A percentile compares a stretch with the other conserved stretches of the same genome.
Conservation (phyloP, 2,797 vertebrate genomes). For the Crenuchus spilurus region DNA sequence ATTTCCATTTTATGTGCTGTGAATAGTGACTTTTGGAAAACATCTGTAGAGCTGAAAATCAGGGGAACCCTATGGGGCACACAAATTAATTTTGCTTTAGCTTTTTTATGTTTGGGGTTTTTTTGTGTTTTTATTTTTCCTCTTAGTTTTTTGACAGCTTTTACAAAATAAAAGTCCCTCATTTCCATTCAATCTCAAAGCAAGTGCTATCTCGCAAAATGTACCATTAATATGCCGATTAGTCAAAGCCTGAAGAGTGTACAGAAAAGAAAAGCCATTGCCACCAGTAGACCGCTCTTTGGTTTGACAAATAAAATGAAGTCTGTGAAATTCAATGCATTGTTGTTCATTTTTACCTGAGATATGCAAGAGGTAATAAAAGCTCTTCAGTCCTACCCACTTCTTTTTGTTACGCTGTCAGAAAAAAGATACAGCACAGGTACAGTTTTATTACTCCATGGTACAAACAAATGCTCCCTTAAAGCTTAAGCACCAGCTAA, state of each 20-base stretch:
- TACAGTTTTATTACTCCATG: no score
- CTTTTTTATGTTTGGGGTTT: slow-evolving; percentile 48
- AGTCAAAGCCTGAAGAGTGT: slow-evolving; percentile 72
- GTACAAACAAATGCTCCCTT: no score
- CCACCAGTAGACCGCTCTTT: slow-evolving; percentile 75
- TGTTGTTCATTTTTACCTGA: background rate
- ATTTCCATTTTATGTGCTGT: slow-evolving; percentile 65
- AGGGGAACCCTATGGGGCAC: slow-evolving; percentile 53
- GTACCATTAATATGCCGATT: slow-evolving; percentile 67
- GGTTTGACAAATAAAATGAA: slow-evolving; percentile 81
- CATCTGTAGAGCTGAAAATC: slow-evolving; percentile 55
- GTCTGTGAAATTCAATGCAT: slow-evolving; percentile 69
- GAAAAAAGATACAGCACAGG: no score
- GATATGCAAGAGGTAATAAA: no score
- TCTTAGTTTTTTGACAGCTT: slow-evolving; percentile 30
- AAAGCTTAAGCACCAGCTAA: no score
- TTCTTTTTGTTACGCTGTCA: no score
- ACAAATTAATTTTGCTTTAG: slow-evolving; percentile 58
- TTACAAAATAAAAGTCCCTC: slow-evolving; percentile 54
- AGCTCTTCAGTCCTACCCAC: slow-evolving; percentile 35
- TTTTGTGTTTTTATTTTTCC: slow-evolving; percentile 45
- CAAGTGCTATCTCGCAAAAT: slow-evolving; percentile 69
- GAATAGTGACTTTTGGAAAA: slow-evolving; percentile 60
- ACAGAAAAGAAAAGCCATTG: slow-evolving; percentile 74
- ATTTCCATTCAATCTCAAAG: slow-evolving; percentile 66